Evolutionary conservation across 37 sponge, comb jelly and placozoan genomes (phyloP), one percentile per base, ranked within the genome.

Genomic region (Diacarnus erythraeanus): DNA sequence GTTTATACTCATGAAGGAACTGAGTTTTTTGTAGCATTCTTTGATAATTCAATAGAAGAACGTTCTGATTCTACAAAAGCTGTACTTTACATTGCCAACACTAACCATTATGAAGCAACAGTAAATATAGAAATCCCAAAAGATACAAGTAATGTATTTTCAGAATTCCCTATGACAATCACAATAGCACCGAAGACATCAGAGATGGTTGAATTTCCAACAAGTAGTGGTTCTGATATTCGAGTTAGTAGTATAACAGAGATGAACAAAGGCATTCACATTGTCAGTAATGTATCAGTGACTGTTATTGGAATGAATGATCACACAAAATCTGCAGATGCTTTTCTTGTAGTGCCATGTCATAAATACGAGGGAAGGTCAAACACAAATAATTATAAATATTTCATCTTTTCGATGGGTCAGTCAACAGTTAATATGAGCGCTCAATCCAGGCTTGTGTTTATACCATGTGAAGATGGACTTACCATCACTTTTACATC

Each of bases 301-400:
- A 72, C 65, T 2, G 74, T 86, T 1, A 63, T 42, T 40, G 74
- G 75, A 30, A 34, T 79, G 5, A 86, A 86, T 47, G 79, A 86
- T 21, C 75, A 79, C n/a, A 38, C 3, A 0, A 60, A 33, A 25
- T 72, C 86, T 0, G 63, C 75, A 23, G 86, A 86, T 79, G 57
- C 75, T 23, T 79, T 75, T 26, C 39, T 86, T 54, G 86, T 80
- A 22, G 59, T 86, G 39, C 86, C 86, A 36, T 77, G 77, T 42
- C 42, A 64, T 3, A 39, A 15, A 23, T 51, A 34, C 37, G 1
- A n/a, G n/a, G n/a, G 35, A 8, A 57, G 5, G 31, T 35, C 8
- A 0, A 30, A 43, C n/a, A 6, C 31, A 3, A 26, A 9, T 56
- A 23, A 40, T 2, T 77, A 77, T 44, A 64, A 63, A 40, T 77